Conservation (phyloP, 2,888 invertebrate species). For the Tanypteryx hageni region DNA sequence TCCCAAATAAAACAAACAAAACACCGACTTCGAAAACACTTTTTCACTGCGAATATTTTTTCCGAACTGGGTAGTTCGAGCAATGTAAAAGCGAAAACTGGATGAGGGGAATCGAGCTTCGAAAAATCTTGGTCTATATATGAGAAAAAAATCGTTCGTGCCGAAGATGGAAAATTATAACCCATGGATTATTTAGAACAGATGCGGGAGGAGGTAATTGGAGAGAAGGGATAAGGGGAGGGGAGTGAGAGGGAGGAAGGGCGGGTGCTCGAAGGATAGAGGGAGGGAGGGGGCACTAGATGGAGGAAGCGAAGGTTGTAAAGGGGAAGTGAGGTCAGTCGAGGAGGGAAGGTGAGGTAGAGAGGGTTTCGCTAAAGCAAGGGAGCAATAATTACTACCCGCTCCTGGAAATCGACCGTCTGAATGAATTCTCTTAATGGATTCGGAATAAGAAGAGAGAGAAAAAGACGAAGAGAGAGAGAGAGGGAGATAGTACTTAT, state of each 20-base stretch:
- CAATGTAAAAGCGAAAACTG: too few species aligned
- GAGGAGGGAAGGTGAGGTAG: neutral
- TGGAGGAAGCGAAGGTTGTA: neutral
- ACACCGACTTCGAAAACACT: too few species aligned
- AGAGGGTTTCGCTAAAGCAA: neutral
- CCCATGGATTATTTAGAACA: constrained; percentile 51
- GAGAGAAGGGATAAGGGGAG: constrained; percentile 29
- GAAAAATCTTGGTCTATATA: too few species aligned
- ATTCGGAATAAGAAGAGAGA: constrained; percentile 49
- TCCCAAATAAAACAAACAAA: too few species aligned
- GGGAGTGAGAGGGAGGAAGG: neutral
- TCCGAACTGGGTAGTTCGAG: too few species aligned
- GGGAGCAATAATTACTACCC: constrained; percentile 59
- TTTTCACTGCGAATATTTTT: too few species aligned
- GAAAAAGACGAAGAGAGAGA: neutral
- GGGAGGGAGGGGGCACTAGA: neutral
- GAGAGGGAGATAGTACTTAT: neutral
- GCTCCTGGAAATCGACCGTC: constrained; percentile 57
- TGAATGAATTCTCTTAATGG: constrained; percentile 40
- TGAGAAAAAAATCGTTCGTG: constrained; percentile 37
- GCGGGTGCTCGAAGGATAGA: too few species aligned
- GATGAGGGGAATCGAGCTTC: too few species aligned
- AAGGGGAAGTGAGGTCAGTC: neutral
- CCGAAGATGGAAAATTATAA: constrained; percentile 42
- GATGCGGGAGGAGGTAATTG: constrained; percentile 52